Percentiles rank a stretch among this genome's conserved stretches.
Conservation (phyloP, 2,888 invertebrate species). For the Xanthia togata region DNA sequence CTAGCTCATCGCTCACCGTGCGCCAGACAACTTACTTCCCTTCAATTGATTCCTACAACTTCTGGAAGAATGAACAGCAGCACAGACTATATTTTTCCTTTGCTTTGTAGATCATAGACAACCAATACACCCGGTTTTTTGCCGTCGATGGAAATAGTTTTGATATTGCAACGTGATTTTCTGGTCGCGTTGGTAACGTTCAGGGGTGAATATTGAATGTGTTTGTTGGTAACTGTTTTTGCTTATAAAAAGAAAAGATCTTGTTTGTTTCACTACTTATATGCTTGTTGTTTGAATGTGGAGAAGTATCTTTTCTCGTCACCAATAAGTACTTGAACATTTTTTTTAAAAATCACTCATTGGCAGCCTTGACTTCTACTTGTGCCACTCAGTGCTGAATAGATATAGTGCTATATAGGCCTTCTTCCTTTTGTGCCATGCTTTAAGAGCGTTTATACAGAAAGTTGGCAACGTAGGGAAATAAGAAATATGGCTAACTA, state of each 20-base stretch:
- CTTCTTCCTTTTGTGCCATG: too few species aligned
- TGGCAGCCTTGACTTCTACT: too few species aligned
- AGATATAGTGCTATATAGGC: too few species aligned
- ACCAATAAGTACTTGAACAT: too few species aligned
- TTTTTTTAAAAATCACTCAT: too few species aligned
- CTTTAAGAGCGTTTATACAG: too few species aligned
- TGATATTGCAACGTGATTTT: slow-evolving; percentile 35
- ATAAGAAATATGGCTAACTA: too few species aligned
- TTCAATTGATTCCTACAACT: slow-evolving; percentile 52
- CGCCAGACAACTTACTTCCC: slow-evolving; percentile 53
- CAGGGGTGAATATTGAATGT: slow-evolving; percentile 23
- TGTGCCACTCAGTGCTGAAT: too few species aligned
- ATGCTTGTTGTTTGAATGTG: neutral
- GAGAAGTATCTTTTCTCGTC: neutral
- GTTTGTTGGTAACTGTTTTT: slow-evolving; percentile 2
- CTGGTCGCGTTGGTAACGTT: slow-evolving; percentile 23
- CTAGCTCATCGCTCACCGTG: slow-evolving; percentile 48
- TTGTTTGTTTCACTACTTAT: neutral
- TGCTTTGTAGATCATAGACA: slow-evolving; percentile 22
- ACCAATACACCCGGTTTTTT: slow-evolving; percentile 18
- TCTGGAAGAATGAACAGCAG: slow-evolving; percentile 40
- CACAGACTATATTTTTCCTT: slow-evolving; percentile 22
- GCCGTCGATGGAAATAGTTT: slow-evolving; percentile 11
- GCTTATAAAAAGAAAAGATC: neutral
- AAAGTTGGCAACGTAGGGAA: too few species aligned